These are phyloP conservation scores for Corythoichthys intestinalis DNA, from an alignment of 2,113 vertebrate genomes.

Conservation along the genomic window DNA sequence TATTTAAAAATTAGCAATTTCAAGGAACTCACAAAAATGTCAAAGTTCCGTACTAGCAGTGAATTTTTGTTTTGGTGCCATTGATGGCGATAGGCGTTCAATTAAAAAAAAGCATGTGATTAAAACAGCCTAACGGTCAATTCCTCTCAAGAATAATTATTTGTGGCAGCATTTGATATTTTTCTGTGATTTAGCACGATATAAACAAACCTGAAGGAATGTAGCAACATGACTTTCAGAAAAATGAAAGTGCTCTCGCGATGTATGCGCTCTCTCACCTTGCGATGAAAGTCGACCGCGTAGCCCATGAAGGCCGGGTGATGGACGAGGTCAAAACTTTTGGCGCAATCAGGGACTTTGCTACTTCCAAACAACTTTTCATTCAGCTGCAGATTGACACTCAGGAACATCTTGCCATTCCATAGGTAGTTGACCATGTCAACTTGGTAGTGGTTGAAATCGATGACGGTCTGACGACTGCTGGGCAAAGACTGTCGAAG, in stretches of 20 bases:
- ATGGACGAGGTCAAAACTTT: conserved; percentile 78
- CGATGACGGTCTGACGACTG: conserved; percentile 74
- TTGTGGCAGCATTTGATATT: no score
- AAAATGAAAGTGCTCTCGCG: not conserved
- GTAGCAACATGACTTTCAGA: not conserved
- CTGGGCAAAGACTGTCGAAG: conserved; percentile 74
- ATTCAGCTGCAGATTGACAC: conserved; percentile 66
- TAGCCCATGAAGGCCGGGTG: conserved; percentile 85
- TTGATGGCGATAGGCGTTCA: no score
- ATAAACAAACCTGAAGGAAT: no score
- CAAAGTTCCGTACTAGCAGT: no score
- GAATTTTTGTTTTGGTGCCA: no score
- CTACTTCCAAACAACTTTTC: conserved; percentile 71
- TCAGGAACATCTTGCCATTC: conserved; percentile 78
- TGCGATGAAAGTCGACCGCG: conserved; percentile 76
- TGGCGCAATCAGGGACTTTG: conserved; percentile 60
- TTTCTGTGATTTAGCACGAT: no score
- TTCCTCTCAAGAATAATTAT: no score
- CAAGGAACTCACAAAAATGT: no score
- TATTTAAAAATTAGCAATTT: no score
- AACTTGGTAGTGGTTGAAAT: conserved; percentile 84
- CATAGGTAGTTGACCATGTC: conserved; percentile 87
- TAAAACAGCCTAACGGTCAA: no score
- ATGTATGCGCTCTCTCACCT: conserved; percentile 68
- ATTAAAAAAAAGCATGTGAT: no score